Conservation (phyloP, 1,140 invertebrate species). For the Sarcophaga bullata region DNA sequence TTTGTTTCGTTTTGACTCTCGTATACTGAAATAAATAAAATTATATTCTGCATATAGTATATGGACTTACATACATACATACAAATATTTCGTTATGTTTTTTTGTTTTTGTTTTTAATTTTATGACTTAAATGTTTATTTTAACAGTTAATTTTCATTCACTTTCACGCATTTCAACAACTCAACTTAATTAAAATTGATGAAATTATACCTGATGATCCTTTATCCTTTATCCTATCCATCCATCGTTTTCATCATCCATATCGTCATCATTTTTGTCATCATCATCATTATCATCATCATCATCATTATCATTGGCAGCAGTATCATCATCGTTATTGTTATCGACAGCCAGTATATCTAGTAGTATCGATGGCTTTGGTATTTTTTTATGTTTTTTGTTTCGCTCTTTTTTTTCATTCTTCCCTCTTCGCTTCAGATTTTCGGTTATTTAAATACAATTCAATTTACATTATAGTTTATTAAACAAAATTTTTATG, state of each 20-base stretch:
- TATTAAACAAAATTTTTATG: neutral
- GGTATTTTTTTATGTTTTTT: too few species aligned
- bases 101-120: too few species aligned
- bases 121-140: neutral
- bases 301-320: neutral
- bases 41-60: too few species aligned
- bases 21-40: too few species aligned
- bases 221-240: neutral
- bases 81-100: too few species aligned
- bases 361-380: too few species aligned
- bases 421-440: neutral
- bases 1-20: too few species aligned
- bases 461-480: neutral
- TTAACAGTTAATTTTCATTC: slow-evolving; percentile 23
- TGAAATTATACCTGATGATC: slow-evolving; percentile 24
- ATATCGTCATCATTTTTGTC: neutral
- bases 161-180: slow-evolving; percentile 9
- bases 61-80: too few species aligned
- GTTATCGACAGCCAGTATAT: neutral
- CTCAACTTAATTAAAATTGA: slow-evolving; percentile 22
- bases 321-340: neutral
- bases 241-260: neutral
- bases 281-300: neutral
- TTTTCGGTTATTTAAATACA: neutral
- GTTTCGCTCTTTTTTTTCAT: neutral